Percentiles rank a stretch among this genome's conserved stretches.
Evolutionary conservation across 2,113 vertebrate species (phyloP).

Genomic region (Sorex fumeus): DNA sequence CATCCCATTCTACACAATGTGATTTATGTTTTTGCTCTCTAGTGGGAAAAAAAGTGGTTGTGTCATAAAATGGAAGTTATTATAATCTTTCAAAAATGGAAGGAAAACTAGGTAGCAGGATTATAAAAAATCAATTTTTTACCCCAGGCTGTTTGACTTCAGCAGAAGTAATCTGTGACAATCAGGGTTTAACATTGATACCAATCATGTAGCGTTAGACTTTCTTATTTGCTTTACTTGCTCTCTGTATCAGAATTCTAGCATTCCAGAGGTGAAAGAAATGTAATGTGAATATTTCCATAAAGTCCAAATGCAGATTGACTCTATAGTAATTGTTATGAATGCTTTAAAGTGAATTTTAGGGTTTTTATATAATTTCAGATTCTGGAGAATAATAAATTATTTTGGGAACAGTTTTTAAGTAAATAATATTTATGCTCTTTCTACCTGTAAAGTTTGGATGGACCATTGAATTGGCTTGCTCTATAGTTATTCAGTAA

Average conservation of each 20-base stretch:
- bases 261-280: neutral
- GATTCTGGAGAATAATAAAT: slow-evolving; percentile 44
- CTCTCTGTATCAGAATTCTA: slow-evolving; percentile 12
- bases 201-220: slow-evolving; percentile 38
- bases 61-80: slow-evolving; percentile 66
- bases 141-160: slow-evolving; percentile 45
- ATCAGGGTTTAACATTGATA: slow-evolving; percentile 15
- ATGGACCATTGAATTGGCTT: slow-evolving; percentile 30
- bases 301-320: slow-evolving; percentile 11
- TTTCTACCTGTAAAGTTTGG: neutral
- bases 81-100: slow-evolving; percentile 72
- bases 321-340: slow-evolving; percentile 26
- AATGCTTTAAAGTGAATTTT: slow-evolving; percentile 30
- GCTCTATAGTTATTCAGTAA: slow-evolving; percentile 56
- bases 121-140: slow-evolving; percentile 68
- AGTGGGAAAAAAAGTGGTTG: slow-evolving; percentile 56
- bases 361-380: slow-evolving; percentile 2
- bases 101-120: slow-evolving; percentile 53
- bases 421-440: neutral
- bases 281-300: neutral
- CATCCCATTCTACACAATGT: neutral
- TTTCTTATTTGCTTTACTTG: slow-evolving; percentile 42
- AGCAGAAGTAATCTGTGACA: slow-evolving; percentile 56
- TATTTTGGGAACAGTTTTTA: slow-evolving; percentile 46
- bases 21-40: slow-evolving; percentile 64